Base-by-base conservation (phyloP, 1,140 invertebrate genomes). In the Trichonephila clavipes region DNA sequence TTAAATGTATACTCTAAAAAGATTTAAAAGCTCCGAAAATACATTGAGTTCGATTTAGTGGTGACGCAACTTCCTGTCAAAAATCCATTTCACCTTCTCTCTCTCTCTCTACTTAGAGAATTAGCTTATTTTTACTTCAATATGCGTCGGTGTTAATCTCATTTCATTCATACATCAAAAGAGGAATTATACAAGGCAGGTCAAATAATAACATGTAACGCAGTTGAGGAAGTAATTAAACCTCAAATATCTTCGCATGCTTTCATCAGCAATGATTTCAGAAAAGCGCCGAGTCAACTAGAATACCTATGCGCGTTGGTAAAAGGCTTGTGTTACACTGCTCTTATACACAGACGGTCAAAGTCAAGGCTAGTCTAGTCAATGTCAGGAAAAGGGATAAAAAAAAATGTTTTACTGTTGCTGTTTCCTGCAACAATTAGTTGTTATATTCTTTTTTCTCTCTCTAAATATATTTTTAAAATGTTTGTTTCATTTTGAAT, bases 281-380 rank as follows among this genome's bases (percentile, higher is more conserved):
- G 69, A 77, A 77, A 77, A 77, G 28, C 24, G 16, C 24, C 69
- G 69, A 77, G 28, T 77, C 69, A 18, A 77, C 69, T 16, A 28
- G 16, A 77, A 77, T 77, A 34, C 24, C 69, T 28, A 40, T 34
- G 24, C 28, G 19, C 72, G 24, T 24, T 51, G 51, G 21, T 58
- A 85, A 14, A 85, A 58, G 58, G 82, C 51, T 85, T 16, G 58
- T 3, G 21, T 85, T 86, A 64, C 62, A 10, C 8, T 4, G 28
- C 87, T 34, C 61, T 88, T 51, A 24, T 51, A 44, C 14, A 72
- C 34, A 69, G 87, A 88, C 87, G 87, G 87, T 88, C 87, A 88
- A 88, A 88, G 87, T 88, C 87, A 88, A 88, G 87, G 87, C 19
- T 88, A 69, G 62, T 72, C 62, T 88, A 40, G 66, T 72, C 87